Conservation (phyloP, 2,113 vertebrate species). For the Clarias batrachus region DNA sequence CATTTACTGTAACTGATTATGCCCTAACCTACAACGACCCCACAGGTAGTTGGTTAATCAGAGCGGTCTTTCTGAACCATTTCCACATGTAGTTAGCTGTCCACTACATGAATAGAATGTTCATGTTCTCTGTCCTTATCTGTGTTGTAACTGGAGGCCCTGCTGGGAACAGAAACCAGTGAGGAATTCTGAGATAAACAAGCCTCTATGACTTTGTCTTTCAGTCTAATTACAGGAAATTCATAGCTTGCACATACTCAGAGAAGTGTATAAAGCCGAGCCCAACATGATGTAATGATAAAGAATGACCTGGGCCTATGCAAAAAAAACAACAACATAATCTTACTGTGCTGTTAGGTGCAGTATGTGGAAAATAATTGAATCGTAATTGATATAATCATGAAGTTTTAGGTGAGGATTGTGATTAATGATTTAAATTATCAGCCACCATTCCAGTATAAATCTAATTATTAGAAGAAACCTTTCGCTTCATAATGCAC, state of each 20-base stretch:
- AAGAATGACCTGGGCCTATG: too few relatives aligned
- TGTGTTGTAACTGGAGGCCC: slow-evolving; percentile 28
- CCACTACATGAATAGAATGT: neutral
- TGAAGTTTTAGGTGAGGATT: neutral
- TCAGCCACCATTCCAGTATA: neutral
- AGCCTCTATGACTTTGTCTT: neutral
- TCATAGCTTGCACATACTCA: neutral
- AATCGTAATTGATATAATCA: neutral
- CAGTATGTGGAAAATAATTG: too few relatives aligned
- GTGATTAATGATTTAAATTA: neutral
- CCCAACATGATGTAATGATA: too few relatives aligned
- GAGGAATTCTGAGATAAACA: neutral
- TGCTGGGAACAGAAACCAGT: neutral
- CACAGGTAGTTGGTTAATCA: neutral
- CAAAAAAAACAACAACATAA: too few relatives aligned
- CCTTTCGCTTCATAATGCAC: neutral
- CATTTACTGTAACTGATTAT: neutral
- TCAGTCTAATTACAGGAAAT: neutral
- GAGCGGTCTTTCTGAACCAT: neutral
- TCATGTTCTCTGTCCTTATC: neutral
- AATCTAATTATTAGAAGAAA: neutral
- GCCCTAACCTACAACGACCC: neutral
- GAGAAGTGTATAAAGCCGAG: neutral
- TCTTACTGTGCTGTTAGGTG: too few relatives aligned
- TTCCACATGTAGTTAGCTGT: neutral